A percentile compares a stretch with the other conserved stretches of the same genome.
These are phyloP conservation scores for Lysiphlebus fabarum DNA, from an alignment of 1,140 invertebrate species.

Conservation along the genomic window DNA sequence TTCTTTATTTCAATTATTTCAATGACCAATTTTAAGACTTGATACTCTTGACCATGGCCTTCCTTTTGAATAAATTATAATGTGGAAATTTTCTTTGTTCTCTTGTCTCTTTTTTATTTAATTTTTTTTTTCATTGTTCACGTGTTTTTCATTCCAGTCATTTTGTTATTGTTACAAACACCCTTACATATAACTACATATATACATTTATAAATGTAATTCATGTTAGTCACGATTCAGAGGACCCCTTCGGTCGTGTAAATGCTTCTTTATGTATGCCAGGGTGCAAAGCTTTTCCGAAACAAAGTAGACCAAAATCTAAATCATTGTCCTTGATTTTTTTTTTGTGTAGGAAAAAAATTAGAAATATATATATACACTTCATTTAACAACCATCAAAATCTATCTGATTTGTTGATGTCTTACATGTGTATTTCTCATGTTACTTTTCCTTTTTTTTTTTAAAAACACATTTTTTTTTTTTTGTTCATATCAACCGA, in stretches of 20 bases:
- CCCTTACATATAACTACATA: too few relatives aligned
- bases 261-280: constrained; percentile 27
- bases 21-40: too few relatives aligned
- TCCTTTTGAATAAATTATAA: too few relatives aligned
- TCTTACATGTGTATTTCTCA: neutral
- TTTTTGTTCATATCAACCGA: too few relatives aligned
- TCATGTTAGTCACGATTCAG: constrained; percentile 29
- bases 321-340: neutral
- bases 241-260: constrained; percentile 26
- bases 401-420: neutral
- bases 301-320: neutral
- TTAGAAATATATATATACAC: neutral
- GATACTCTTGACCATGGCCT: too few relatives aligned
- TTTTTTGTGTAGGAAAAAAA: neutral
- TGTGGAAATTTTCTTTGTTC: too few relatives aligned
- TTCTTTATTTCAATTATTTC: too few relatives aligned
- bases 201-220: constrained; percentile 4
- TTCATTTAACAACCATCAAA: neutral
- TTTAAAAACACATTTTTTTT: too few relatives aligned
- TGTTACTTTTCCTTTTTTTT: neutral
- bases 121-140: constrained; percentile 11
- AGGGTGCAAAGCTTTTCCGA: neutral
- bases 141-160: constrained; percentile 12
- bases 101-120: constrained; percentile 3
- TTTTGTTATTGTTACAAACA: too few relatives aligned